These are phyloP conservation scores for Drosophila pseudoobscura DNA, from an alignment of 1,140 invertebrate species.

Conservation along the genomic window DNA sequence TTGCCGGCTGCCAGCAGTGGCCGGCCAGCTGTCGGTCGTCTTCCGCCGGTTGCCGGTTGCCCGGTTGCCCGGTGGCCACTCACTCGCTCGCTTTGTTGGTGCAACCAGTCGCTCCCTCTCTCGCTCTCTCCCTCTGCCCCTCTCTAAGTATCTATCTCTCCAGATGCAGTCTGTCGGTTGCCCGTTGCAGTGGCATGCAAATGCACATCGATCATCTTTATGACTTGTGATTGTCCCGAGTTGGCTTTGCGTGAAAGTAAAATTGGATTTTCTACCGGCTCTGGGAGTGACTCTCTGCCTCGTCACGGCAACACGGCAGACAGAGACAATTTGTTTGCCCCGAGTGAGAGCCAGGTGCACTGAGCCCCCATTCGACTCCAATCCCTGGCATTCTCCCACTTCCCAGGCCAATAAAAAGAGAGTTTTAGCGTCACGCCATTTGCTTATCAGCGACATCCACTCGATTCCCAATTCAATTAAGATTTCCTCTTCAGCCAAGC, in stretches of 20 bases:
- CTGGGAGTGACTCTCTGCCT: slow-evolving; percentile 24
- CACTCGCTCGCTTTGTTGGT: background rate
- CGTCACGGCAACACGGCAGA: slow-evolving; percentile 12
- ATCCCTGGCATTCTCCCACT: background rate
- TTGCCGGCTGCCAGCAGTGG: slow-evolving; percentile 40
- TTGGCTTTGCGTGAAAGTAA: slow-evolving; percentile 73
- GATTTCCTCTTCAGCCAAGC: slow-evolving; percentile 6
- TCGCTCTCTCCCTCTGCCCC: too few species aligned
- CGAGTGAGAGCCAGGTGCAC: slow-evolving; percentile 52
- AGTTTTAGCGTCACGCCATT: slow-evolving; percentile 35
- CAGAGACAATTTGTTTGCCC: slow-evolving; percentile 42
- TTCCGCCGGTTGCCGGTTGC: background rate
- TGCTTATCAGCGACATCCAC: slow-evolving; percentile 25
- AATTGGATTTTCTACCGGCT: slow-evolving; percentile 68
- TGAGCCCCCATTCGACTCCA: slow-evolving; percentile 8
- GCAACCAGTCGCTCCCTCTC: too few species aligned
- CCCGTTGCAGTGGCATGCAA: slow-evolving; percentile 53
- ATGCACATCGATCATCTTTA: slow-evolving; percentile 78
- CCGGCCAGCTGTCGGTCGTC: background rate
- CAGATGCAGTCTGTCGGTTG: slow-evolving; percentile 12
- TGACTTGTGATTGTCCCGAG: slow-evolving; percentile 66
- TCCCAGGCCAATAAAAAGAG: slow-evolving; percentile 1
- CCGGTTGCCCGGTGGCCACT: slow-evolving; percentile 20
- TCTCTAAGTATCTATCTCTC: too few species aligned
- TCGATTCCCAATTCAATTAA: slow-evolving; percentile 16